Evolutionary conservation across 2,888 invertebrate species (phyloP).

Genomic region (Oxytorus armatus): DNA sequence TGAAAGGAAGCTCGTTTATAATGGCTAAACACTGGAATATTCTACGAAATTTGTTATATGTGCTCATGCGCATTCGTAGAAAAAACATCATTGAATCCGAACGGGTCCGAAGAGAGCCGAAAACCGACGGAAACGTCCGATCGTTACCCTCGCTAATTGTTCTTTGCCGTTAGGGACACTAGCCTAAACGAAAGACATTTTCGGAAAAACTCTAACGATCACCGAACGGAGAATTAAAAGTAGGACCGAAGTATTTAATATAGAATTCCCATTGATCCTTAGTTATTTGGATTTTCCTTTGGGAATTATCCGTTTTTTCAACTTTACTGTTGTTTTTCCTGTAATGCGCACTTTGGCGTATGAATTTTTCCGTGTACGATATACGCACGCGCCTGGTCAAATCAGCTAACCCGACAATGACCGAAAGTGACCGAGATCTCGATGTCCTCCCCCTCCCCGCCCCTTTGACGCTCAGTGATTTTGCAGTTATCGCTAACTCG

Average conservation of each 20-base stretch:
- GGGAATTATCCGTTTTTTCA: no score
- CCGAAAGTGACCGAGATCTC: constrained; percentile 39
- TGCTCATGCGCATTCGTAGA: constrained; percentile 50
- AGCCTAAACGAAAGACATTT: no score
- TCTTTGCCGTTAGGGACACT: no score
- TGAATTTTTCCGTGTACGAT: background rate
- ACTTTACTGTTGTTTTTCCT: no score
- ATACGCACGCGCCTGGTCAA: constrained; percentile 22
- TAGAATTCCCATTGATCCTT: no score
- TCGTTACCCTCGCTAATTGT: no score
- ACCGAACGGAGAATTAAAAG: no score
- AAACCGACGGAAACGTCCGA: constrained; percentile 34
- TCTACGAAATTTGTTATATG: constrained; percentile 66
- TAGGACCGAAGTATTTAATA: no score
- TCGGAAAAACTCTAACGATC: no score
- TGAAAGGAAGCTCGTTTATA: no score
- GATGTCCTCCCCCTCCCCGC: constrained; percentile 4
- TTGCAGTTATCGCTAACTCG: constrained; percentile 61
- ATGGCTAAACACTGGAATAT: constrained; percentile 68
- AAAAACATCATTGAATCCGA: background rate
- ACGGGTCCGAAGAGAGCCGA: constrained; percentile 30
- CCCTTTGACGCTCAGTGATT: background rate
- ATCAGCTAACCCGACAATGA: constrained; percentile 43
- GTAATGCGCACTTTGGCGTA: constrained; percentile 13
- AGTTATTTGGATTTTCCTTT: background rate